Evolutionary conservation across 2,888 invertebrate species (phyloP), one percentile per base, ranked within the genome.

Genomic region (Trachelus troglodyta): DNA sequence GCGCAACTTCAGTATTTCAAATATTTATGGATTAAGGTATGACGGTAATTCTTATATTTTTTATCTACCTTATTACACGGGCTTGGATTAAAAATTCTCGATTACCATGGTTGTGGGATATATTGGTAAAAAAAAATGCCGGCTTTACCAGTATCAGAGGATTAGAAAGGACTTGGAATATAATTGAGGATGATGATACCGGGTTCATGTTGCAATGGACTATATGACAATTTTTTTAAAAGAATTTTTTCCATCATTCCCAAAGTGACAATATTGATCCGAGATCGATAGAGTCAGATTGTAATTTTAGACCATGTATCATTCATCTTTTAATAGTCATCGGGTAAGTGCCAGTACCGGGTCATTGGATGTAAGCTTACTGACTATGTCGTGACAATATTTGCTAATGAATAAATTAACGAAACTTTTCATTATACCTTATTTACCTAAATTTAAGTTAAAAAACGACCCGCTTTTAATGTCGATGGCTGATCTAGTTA

Each of bases 401-500:
- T 56, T 56, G 56, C 71, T 2, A 23, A 9, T 71, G 71, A 71
- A 71, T 71, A 71, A 34, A 31, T 71, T 71, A 33, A 33, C 71
- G 71, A 71, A 12, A 71, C 3, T 71, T 34, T 31, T 34, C 31
- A 71, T 56, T 23, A 9, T 9, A 23, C 6, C 56, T 11, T 4
- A 31, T 71, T 33, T 33, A 71, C 31, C 11, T 12, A 12, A 4
- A 12, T 6, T 31, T 31, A 2, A 9, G 31, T 33, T 15, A 0
- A 31, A 34, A 12, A 31, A 31, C 31, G 12, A 12, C 4, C 71
- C 71, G 31, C 71, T 33, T 71, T 71, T 71, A 71, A 31, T 30
- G 31, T 56, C 15, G 34, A 80, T 76, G 78, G 81, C 82, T 79
- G 80, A 84, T 81, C 81, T 77, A 79, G 84, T 84, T 56, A 56